A percentile compares a stretch with the other conserved stretches of the same genome.
phyloP scores from a whole-genome alignment of 2,113 vertebrate genomes.

The Capra hircus region DNA sequence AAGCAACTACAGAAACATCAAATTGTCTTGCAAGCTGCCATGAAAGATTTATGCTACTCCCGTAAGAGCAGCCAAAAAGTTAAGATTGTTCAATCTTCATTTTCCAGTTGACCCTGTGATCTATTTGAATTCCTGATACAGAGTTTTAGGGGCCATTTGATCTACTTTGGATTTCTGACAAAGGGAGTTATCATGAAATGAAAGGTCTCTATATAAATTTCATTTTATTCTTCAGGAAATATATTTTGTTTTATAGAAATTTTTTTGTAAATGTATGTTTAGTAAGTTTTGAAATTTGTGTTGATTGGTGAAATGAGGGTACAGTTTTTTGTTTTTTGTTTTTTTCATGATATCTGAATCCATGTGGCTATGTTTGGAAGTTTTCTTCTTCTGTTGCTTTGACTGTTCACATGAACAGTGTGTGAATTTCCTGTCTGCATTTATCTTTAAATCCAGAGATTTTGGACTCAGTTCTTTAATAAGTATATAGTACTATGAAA shows the following conservation, averaged over 20 bases:
- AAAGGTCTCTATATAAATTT: background rate
- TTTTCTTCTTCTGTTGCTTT: background rate
- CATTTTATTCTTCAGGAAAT: background rate
- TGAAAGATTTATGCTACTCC: slow-evolving; percentile 40
- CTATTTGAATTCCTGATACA: background rate
- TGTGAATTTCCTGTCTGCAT: background rate
- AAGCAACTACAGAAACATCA: slow-evolving; percentile 30
- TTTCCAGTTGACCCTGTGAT: background rate
- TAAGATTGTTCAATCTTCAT: slow-evolving; percentile 7
- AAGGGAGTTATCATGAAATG: background rate
- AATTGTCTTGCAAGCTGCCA: background rate
- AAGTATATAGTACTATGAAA: background rate
- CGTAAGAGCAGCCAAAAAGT: background rate
- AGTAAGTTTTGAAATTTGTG: background rate
- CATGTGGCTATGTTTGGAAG: background rate
- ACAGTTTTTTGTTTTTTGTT: background rate
- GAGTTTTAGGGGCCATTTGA: background rate
- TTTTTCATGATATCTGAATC: background rate
- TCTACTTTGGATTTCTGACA: background rate
- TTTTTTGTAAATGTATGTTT: background rate
- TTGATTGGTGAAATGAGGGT: background rate
- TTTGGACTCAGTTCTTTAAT: background rate
- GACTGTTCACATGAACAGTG: background rate
- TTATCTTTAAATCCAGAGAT: background rate
- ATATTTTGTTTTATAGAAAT: background rate